Evolutionary conservation across 2,797 vertebrate genomes (phyloP).

Genomic region (Euthynnus affinis): DNA sequence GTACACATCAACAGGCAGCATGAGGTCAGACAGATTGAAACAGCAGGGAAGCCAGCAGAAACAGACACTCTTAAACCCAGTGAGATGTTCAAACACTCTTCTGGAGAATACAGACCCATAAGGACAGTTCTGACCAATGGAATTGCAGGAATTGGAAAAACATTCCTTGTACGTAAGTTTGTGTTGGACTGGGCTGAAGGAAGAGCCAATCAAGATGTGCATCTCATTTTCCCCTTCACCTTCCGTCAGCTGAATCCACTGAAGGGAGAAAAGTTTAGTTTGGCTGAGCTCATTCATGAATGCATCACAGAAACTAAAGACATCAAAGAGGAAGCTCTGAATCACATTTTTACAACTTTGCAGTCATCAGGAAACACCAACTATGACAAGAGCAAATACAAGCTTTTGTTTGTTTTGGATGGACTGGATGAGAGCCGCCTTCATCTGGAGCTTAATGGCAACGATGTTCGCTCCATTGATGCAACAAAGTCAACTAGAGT

Average conservation of each 20-base stretch:
- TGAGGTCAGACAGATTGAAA: slow-evolving; percentile 34
- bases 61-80: slow-evolving; percentile 22
- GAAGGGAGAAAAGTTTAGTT: background rate
- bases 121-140: slow-evolving; percentile 46
- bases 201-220: too few relatives aligned
- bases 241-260: slow-evolving; percentile 35
- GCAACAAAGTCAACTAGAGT: too few relatives aligned
- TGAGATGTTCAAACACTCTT: slow-evolving; percentile 39
- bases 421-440: too few relatives aligned
- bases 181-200: too few relatives aligned
- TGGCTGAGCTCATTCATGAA: slow-evolving; percentile 41
- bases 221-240: slow-evolving; percentile 18
- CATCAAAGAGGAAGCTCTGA: slow-evolving; percentile 25
- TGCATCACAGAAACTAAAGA: slow-evolving; percentile 17
- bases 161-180: too few relatives aligned
- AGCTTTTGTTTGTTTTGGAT: too few relatives aligned
- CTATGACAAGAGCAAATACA: too few relatives aligned
- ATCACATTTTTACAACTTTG: too few relatives aligned
- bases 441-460: too few relatives aligned
- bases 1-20: slow-evolving; percentile 15
- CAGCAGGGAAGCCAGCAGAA: background rate
- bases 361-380: too few relatives aligned
- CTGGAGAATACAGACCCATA: slow-evolving; percentile 23
- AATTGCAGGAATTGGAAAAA: slow-evolving; percentile 40
- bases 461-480: too few relatives aligned